Percentiles rank a stretch among this genome's conserved stretches.
Conservation (phyloP, 1,140 invertebrate genomes). For the Sitobion miscanthi region DNA sequence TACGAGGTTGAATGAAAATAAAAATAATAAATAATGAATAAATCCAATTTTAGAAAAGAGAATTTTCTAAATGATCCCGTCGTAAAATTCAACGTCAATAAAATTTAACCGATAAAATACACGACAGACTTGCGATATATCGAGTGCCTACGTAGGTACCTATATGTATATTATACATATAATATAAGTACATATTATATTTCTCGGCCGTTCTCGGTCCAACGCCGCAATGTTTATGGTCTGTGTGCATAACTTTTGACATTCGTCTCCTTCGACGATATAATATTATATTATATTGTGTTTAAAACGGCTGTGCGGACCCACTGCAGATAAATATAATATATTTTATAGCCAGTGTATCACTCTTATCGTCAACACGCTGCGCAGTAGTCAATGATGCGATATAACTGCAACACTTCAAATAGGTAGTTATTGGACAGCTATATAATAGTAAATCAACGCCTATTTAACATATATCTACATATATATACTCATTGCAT, state of each 20-base stretch:
- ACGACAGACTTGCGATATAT: neutral
- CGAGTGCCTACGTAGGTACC: no score
- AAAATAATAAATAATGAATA: neutral
- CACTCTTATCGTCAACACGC: neutral
- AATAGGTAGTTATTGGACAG: neutral
- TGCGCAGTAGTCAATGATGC: neutral
- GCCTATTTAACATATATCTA: neutral
- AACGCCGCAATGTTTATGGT: neutral
- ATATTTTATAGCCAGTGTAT: neutral
- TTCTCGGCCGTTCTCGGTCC: neutral
- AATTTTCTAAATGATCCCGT: neutral
- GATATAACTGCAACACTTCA: neutral
- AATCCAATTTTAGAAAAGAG: slow-evolving; percentile 13
- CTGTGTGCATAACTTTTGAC: neutral
- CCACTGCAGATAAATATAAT: neutral
- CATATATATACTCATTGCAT: neutral
- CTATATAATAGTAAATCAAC: neutral
- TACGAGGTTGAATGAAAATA: neutral
- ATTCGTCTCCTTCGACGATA: neutral
- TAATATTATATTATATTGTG: neutral
- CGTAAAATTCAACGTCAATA: neutral
- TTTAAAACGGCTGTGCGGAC: neutral
- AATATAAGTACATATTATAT: neutral
- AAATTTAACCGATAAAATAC: neutral
- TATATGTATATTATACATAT: neutral